These are phyloP conservation scores for Euplexia lucipara DNA, from an alignment of 2,888 invertebrate species.

Conservation along the genomic window DNA sequence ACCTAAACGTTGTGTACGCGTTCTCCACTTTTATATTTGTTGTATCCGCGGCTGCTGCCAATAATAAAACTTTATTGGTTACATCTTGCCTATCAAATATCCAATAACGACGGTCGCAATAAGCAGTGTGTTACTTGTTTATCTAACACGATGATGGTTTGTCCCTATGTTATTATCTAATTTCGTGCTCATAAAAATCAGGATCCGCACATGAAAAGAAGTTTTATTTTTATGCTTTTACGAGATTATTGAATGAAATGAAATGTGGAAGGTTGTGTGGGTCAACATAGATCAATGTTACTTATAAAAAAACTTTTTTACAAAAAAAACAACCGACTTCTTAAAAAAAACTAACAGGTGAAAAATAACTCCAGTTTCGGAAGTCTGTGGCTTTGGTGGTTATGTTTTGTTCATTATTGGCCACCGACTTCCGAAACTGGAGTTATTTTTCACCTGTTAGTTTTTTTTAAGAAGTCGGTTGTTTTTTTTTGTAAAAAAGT, in stretches of 20 bases:
- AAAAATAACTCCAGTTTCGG: too few relatives aligned
- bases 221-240: constrained; percentile 68
- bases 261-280: not conserved
- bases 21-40: constrained; percentile 69
- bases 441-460: too few relatives aligned
- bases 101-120: constrained; percentile 81
- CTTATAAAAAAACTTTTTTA: too few relatives aligned
- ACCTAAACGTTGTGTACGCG: constrained; percentile 16
- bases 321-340: too few relatives aligned
- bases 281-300: constrained; percentile 11
- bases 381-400: too few relatives aligned
- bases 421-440: too few relatives aligned
- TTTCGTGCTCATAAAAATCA: constrained; percentile 68
- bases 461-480: too few relatives aligned
- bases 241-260: constrained; percentile 69
- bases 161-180: constrained; percentile 76
- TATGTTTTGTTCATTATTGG: too few relatives aligned
- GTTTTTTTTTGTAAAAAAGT: too few relatives aligned
- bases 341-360: too few relatives aligned
- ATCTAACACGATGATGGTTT: constrained; percentile 73
- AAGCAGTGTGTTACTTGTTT: constrained; percentile 79
- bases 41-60: constrained; percentile 78
- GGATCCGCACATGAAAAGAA: constrained; percentile 68
- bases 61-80: constrained; percentile 86
- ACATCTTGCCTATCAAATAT: constrained; percentile 85